A percentile compares a stretch with the other conserved stretches of the same genome.
These are phyloP conservation scores for Anas platyrhynchos DNA, from an alignment of 2,113 vertebrate species.

Conservation along the genomic window DNA sequence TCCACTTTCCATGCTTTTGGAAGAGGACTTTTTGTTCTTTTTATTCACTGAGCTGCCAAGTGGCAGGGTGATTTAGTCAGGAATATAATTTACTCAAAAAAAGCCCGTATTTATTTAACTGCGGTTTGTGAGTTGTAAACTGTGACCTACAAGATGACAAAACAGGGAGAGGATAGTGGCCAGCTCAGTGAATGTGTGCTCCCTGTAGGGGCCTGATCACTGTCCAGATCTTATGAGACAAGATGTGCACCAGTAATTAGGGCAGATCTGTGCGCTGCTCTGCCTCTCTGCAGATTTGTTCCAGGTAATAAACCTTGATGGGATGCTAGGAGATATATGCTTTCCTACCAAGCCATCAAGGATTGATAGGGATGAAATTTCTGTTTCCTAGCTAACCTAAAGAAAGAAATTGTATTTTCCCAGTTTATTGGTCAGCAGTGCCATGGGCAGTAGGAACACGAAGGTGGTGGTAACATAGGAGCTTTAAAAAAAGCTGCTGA, in stretches of 20 bases:
- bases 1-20: background rate
- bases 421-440: background rate
- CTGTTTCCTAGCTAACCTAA: background rate
- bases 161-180: background rate
- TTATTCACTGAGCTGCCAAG: background rate
- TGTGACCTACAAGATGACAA: background rate
- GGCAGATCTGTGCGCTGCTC: background rate
- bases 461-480: background rate
- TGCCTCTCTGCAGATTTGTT: background rate
- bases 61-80: background rate
- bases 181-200: background rate
- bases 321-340: background rate
- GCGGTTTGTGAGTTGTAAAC: background rate
- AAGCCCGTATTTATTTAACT: background rate
- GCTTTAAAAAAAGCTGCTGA: background rate
- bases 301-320: background rate
- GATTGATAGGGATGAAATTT: background rate
- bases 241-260: constrained; percentile 12
- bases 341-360: background rate
- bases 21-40: background rate
- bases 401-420: background rate
- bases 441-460: background rate
- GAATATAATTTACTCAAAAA: background rate
- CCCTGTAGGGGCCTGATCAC: background rate
- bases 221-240: background rate